Evolutionary conservation across 2,888 invertebrate species (phyloP).

Genomic region (Pediacus dermestoides): DNA sequence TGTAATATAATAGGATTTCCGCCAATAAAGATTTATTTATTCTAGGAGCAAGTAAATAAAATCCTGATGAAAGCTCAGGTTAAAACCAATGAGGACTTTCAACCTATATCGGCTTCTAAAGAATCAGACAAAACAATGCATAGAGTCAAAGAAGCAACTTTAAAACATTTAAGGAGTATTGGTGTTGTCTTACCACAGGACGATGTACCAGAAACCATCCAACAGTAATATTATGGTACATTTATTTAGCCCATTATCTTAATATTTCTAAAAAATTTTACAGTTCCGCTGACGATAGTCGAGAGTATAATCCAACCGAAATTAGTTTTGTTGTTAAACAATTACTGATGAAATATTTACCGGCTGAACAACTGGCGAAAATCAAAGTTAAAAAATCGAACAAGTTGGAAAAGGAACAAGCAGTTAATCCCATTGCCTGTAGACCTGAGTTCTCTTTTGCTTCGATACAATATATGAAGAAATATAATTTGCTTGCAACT

Average conservation of each 20-base stretch:
- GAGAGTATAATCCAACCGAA: conserved; percentile 42
- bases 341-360: conserved; percentile 56
- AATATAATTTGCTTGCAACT: conserved; percentile 54
- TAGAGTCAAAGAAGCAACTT: conserved; percentile 44
- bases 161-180: conserved; percentile 44
- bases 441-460: conserved; percentile 65
- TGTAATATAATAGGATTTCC: not conserved
- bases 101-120: conserved; percentile 12
- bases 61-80: conserved; percentile 51
- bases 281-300: conserved; percentile 15
- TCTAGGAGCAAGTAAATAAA: conserved; percentile 54
- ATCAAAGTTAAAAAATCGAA: conserved; percentile 23
- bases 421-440: conserved; percentile 27
- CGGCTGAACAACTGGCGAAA: conserved; percentile 50
- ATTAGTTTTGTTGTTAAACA: conserved; percentile 57
- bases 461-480: conserved; percentile 68
- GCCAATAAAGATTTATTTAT: conserved; percentile 11
- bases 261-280: not conserved
- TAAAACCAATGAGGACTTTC: conserved; percentile 27
- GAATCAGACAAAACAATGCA: conserved; percentile 35
- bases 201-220: conserved; percentile 21
- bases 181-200: conserved; percentile 40
- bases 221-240: not conserved
- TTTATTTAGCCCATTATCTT: not conserved
- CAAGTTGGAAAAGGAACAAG: conserved; percentile 14